Conservation (phyloP, 2,888 invertebrate genomes). For the Nysson spinosus region DNA sequence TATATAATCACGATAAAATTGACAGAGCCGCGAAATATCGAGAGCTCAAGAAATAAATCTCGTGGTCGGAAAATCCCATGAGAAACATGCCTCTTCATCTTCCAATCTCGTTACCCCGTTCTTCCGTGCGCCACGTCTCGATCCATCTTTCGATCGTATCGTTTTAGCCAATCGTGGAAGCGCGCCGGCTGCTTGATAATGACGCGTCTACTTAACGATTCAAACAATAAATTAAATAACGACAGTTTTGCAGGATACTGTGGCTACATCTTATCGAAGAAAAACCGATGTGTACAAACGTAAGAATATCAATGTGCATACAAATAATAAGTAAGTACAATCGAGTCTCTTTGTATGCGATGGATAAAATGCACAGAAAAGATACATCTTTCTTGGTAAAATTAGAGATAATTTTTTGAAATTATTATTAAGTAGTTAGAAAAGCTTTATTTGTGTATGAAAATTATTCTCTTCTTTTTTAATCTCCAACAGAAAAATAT, state of each 20-base stretch:
- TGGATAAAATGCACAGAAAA: no score
- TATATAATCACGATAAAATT: no score
- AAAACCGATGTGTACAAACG: no score
- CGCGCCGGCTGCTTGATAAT: conserved; percentile 51
- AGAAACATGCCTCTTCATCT: conserved; percentile 25
- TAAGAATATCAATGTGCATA: no score
- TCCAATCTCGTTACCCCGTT: conserved; percentile 25
- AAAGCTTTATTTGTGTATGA: no score
- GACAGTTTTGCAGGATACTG: conserved; percentile 13
- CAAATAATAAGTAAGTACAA: not conserved
- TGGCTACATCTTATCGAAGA: conserved; percentile 18
- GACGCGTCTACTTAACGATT: conserved; percentile 62
- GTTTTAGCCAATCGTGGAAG: conserved; percentile 24
- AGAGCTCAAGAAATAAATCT: conserved; percentile 31
- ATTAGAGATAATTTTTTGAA: no score
- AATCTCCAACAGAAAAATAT: no score
- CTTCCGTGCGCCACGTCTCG: conserved; percentile 24
- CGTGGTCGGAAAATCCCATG: conserved; percentile 29
- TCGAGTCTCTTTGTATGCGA: no score
- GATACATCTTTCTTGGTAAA: no score
- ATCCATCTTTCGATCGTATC: conserved; percentile 34
- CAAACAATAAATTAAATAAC: conserved; percentile 68
- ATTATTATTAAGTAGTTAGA: no score
- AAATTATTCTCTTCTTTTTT: no score
- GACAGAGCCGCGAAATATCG: no score